Evolutionary conservation across 2,113 vertebrate genomes (phyloP), one percentile per base, ranked within the genome.

Genomic region (Himantopus leucocephalus): DNA sequence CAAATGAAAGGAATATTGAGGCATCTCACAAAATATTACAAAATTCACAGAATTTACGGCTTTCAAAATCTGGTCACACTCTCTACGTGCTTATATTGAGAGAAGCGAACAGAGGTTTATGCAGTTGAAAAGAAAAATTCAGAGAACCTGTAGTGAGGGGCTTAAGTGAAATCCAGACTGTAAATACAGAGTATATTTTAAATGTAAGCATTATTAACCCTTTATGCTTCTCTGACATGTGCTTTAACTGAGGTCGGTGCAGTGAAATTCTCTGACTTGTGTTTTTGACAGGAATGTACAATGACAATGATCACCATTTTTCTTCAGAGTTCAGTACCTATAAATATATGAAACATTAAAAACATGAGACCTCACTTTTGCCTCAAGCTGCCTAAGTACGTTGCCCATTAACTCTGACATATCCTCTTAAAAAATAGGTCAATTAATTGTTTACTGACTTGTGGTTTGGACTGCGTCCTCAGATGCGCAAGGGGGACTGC

Each of bases 291-390:
- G 92, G 88, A 94, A 91, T 82, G 85, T 95, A 52, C 70, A 76
- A n/a, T 58, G 70, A 88, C 62, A 67, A 64, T 82, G 34, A 84
- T 91, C 24, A 81, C 45, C 26, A 37, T 88, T 94, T 93, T 91
- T 89, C 80, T 35, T 92, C 80, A 73, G 92, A 90, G 47, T 94
- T 92, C 89, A 76, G 47, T 95, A 94, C 80, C 53, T 97, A 94
- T 82, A 91, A 94, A 89, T 70, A 81, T 92, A 82, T 27, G 5
- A 95, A 95, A 47, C 87, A 95, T 95, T 97, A 96, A 95, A 94
- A 92, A 79, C 73, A 93, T 88, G 81, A 96, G 89, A 94, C 63
- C 63, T 94, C 58, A 62, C 29, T 76, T 96, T 72, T 94, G 91
- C 71, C 89, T 95, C 90, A 66, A 94, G 89, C 87, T 96, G 89